Evolutionary conservation across 2,888 invertebrate genomes (phyloP).

Genomic region (Esperia sulphurella): DNA sequence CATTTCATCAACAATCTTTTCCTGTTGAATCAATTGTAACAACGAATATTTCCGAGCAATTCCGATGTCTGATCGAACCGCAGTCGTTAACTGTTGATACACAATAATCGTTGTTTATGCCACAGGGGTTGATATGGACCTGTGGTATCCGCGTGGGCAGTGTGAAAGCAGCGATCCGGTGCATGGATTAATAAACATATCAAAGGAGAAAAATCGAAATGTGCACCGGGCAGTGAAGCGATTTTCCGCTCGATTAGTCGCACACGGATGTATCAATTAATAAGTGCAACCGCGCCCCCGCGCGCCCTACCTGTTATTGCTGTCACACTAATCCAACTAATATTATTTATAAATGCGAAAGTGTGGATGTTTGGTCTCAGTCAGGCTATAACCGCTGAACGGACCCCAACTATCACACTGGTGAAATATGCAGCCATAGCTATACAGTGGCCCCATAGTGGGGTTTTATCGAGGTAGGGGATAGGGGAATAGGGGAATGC

Average conservation of each 20-base stretch:
- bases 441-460: too few relatives aligned
- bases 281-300: constrained; percentile 26
- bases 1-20: neutral
- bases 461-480: too few relatives aligned
- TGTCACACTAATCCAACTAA: too few relatives aligned
- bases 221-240: constrained; percentile 70
- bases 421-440: too few relatives aligned
- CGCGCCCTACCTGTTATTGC: neutral
- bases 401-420: too few relatives aligned
- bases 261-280: constrained; percentile 68
- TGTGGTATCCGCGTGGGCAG: constrained; percentile 8
- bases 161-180: constrained; percentile 47
- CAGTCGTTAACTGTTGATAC: too few relatives aligned
- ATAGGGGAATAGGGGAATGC: too few relatives aligned
- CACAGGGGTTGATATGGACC: neutral
- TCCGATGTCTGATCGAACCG: too few relatives aligned
- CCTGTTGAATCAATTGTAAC: neutral
- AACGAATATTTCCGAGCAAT: neutral
- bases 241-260: constrained; percentile 71
- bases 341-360: too few relatives aligned
- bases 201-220: constrained; percentile 79
- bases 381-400: too few relatives aligned
- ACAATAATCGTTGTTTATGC: neutral
- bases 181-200: constrained; percentile 77
- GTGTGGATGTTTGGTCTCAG: too few relatives aligned